Conservation (phyloP, 2,888 invertebrate genomes). For the Phaonia tiefii region DNA sequence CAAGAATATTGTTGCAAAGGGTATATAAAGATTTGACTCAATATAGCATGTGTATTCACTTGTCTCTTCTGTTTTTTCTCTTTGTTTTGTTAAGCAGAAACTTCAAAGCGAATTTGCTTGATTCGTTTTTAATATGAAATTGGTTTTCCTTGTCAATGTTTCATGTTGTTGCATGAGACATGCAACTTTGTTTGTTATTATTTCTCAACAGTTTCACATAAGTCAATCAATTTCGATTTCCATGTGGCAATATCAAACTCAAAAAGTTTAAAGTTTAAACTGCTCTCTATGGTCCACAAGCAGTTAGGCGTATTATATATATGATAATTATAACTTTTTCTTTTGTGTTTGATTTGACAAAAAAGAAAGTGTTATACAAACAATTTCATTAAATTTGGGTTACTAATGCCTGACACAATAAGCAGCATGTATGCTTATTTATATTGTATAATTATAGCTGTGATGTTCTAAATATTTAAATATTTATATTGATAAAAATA, state of each 20-base stretch:
- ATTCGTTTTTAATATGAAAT: too few relatives aligned
- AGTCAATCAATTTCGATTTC: neutral
- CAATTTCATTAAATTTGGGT: conserved; percentile 23
- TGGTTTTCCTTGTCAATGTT: too few relatives aligned
- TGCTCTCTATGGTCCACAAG: conserved; percentile 19
- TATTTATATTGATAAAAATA: neutral
- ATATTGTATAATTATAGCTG: neutral
- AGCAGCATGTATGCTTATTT: neutral
- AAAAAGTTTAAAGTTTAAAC: conserved; percentile 35
- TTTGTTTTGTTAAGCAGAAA: too few relatives aligned
- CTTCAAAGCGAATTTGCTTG: too few relatives aligned
- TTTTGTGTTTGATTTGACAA: neutral
- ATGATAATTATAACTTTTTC: conserved; percentile 34
- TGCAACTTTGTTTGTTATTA: conserved; percentile 24
- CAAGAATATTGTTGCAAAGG: too few relatives aligned
- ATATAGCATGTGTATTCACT: too few relatives aligned
- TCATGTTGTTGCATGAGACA: conserved; percentile 39
- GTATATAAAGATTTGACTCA: too few relatives aligned
- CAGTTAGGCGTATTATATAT: neutral
- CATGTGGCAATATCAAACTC: neutral
- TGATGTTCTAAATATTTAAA: neutral
- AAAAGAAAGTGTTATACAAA: conserved; percentile 44
- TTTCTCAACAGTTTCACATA: neutral
- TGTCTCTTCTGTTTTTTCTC: too few relatives aligned
- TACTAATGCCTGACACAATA: too few relatives aligned